These are phyloP conservation scores for Drosophila bocki DNA, from an alignment of 1,140 invertebrate species.

Conservation along the genomic window DNA sequence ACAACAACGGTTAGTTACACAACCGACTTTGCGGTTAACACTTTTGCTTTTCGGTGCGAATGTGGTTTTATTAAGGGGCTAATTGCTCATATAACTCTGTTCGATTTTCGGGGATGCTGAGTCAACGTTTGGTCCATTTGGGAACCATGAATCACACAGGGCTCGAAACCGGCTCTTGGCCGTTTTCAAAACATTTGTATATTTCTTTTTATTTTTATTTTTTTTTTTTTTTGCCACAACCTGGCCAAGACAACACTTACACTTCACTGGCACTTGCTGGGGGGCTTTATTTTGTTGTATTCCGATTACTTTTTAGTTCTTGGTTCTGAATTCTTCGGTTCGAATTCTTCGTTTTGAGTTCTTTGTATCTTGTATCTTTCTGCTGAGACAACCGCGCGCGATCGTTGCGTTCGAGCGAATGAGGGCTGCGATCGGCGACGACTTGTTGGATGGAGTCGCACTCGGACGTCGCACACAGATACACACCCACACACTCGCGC, in stretches of 20 bases:
- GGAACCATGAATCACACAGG: slow-evolving; percentile 41
- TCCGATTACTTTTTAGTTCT: slow-evolving; percentile 6
- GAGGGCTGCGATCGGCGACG: slow-evolving; percentile 35
- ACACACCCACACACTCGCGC: slow-evolving; percentile 28
- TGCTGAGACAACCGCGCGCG: slow-evolving; percentile 63
- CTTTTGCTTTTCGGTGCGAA: slow-evolving; percentile 56
- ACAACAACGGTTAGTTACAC: slow-evolving; percentile 42
- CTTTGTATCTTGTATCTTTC: slow-evolving; percentile 26
- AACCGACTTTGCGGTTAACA: slow-evolving; percentile 45
- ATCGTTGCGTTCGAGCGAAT: slow-evolving; percentile 72
- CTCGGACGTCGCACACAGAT: slow-evolving; percentile 33
- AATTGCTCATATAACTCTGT: slow-evolving; percentile 36
- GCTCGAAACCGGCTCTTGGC: slow-evolving; percentile 41
- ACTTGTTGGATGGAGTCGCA: slow-evolving; percentile 42
- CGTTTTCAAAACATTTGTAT: slow-evolving; percentile 5
- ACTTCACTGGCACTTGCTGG: slow-evolving; percentile 44
- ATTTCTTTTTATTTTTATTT: no score
- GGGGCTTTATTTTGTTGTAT: slow-evolving; percentile 2
- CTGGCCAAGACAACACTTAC: slow-evolving; percentile 46
- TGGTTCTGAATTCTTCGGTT: slow-evolving; percentile 9
- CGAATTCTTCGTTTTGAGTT: slow-evolving; percentile 10
- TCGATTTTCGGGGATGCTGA: slow-evolving; percentile 36
- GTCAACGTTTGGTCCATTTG: slow-evolving; percentile 40
- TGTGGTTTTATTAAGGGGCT: slow-evolving; percentile 20
- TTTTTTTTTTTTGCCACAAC: slow-evolving; percentile 12